phyloP scores from a whole-genome alignment of 2,113 vertebrate species.

The Columba livia region DNA sequence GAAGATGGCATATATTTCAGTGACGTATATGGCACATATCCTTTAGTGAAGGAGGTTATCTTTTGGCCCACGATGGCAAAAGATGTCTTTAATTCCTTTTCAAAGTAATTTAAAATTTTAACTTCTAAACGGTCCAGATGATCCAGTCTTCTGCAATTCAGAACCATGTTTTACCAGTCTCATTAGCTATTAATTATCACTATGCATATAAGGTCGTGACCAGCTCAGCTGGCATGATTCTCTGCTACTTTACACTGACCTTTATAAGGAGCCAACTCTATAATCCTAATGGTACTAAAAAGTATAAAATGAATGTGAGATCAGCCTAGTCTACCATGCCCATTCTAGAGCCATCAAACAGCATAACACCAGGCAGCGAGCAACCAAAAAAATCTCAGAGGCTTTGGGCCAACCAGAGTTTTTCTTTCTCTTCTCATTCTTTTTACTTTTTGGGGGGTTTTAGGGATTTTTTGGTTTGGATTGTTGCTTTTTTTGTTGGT shows the following conservation, averaged over 20 bases:
- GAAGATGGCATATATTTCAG: background rate
- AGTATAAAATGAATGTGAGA: background rate
- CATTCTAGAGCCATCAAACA: background rate
- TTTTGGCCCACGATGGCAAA: background rate
- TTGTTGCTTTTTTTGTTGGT: background rate
- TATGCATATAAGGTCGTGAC: background rate
- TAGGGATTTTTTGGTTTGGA: background rate
- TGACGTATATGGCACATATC: background rate
- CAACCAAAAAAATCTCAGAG: background rate
- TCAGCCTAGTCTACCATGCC: background rate
- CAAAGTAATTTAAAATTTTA: background rate
- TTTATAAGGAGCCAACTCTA: background rate
- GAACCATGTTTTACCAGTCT: background rate
- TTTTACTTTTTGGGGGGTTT: background rate
- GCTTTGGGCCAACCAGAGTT: background rate
- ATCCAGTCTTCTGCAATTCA: background rate
- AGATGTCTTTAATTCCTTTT: background rate
- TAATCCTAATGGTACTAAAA: background rate
- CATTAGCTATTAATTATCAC: conserved; percentile 14
- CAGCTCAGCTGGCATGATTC: background rate
- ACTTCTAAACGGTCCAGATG: background rate
- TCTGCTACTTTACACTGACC: background rate
- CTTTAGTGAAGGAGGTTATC: background rate
- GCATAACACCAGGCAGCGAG: background rate
- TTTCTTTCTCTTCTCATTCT: background rate